phyloP scores from a whole-genome alignment of 2,888 invertebrate genomes.

The Clivina fossor region DNA sequence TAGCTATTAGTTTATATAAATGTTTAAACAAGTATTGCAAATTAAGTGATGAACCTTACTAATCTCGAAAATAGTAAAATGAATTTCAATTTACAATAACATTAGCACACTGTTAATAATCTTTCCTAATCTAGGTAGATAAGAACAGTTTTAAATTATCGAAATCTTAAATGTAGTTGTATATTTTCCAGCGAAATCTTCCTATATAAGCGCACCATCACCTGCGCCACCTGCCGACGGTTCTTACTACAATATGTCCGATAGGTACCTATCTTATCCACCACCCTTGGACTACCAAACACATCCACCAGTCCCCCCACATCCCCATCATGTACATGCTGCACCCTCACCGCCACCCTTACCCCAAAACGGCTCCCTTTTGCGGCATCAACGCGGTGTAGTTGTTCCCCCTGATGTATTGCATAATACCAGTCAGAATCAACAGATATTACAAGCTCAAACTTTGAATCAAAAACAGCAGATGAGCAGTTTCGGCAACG shows the following conservation, averaged over 20 bases:
- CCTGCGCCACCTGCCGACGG: conserved; percentile 78
- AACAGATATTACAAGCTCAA: conserved; percentile 53
- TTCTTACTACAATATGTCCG: conserved; percentile 80
- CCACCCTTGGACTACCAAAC: conserved; percentile 68
- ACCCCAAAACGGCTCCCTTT: conserved; percentile 51
- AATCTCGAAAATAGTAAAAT: too few relatives aligned
- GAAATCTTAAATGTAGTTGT: conserved; percentile 23
- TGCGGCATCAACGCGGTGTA: conserved; percentile 48
- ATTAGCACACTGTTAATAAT: too few relatives aligned
- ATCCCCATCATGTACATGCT: conserved; percentile 56
- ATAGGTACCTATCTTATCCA: conserved; percentile 78
- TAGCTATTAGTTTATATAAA: too few relatives aligned
- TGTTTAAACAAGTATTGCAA: too few relatives aligned
- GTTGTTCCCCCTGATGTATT: conserved; percentile 53
- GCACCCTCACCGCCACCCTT: conserved; percentile 46
- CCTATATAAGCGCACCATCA: conserved; percentile 66
- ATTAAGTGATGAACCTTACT: too few relatives aligned
- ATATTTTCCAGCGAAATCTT: conserved; percentile 58
- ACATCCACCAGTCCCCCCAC: conserved; percentile 53
- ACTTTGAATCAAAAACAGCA: conserved; percentile 52
- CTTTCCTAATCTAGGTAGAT: conserved; percentile 13
- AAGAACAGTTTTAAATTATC: conserved; percentile 7
- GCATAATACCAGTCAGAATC: conserved; percentile 53
- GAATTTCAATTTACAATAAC: too few relatives aligned
- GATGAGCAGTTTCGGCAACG: conserved; percentile 53